phyloP scores from a whole-genome alignment of 2,113 vertebrate species.

The Struthio camelus region DNA sequence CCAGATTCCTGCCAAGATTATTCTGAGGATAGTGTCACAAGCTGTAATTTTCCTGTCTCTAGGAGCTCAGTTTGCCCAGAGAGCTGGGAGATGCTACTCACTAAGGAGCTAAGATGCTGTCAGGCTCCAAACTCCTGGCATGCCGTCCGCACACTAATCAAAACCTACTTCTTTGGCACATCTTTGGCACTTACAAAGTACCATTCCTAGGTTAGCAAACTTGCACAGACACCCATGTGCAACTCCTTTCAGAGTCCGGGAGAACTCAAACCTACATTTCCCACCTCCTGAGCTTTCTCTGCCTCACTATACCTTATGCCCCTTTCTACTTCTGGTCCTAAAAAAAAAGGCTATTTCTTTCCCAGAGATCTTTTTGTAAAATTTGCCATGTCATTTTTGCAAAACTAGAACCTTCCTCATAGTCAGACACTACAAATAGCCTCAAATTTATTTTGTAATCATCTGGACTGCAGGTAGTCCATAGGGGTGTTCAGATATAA shows the following conservation, averaged over 20 bases:
- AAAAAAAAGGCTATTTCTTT: not conserved
- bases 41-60: not conserved
- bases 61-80: not conserved
- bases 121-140: not conserved
- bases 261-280: not conserved
- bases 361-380: not conserved
- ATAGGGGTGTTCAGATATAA: not conserved
- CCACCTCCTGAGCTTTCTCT: not conserved
- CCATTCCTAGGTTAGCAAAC: not conserved
- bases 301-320: not conserved
- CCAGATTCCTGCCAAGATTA: not conserved
- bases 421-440: not conserved
- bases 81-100: not conserved
- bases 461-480: not conserved
- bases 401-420: not conserved
- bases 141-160: not conserved
- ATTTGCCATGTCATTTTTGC: not conserved
- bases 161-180: constrained; percentile 20
- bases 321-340: not conserved
- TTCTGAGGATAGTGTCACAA: not conserved
- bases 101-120: not conserved
- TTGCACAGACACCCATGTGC: not conserved
- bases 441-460: not conserved
- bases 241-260: not conserved
- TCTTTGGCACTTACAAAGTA: not conserved